These are phyloP conservation scores for Druon quercuslanigerum DNA, from an alignment of 1,140 invertebrate species.

Conservation along the genomic window DNA sequence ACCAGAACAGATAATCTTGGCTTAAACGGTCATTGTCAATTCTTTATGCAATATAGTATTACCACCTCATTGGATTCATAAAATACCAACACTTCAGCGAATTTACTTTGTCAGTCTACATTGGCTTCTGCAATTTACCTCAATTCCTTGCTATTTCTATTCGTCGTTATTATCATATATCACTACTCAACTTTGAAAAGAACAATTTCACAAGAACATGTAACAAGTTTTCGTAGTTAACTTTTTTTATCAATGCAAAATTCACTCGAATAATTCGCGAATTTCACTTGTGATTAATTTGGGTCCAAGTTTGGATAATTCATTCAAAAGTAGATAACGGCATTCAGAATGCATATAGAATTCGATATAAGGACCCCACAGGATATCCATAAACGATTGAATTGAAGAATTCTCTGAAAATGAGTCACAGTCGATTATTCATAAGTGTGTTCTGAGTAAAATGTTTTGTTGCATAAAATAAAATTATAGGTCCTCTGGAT, in stretches of 20 bases:
- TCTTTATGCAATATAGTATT: slow-evolving; percentile 8
- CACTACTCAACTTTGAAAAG: not conserved
- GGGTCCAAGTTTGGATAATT: not conserved
- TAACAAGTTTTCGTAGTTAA: not conserved
- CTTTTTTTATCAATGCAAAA: not conserved
- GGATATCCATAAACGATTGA: slow-evolving; percentile 15
- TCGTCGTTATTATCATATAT: not conserved
- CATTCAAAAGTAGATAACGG: slow-evolving; percentile 8
- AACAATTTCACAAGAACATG: not conserved
- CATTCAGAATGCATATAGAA: not conserved
- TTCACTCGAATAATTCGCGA: not conserved
- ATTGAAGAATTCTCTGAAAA: slow-evolving; percentile 22
- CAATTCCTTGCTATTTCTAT: not conserved
- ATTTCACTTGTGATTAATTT: not conserved
- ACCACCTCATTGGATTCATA: slow-evolving; percentile 8
- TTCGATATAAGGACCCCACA: slow-evolving; percentile 17
- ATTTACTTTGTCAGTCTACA: slow-evolving; percentile 7
- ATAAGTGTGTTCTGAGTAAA: too few relatives aligned
- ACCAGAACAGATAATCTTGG: slow-evolving; percentile 15
- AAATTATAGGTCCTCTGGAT: too few relatives aligned
- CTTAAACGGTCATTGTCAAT: slow-evolving; percentile 10
- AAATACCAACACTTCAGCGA: not conserved
- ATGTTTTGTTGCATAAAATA: too few relatives aligned
- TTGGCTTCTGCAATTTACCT: not conserved
- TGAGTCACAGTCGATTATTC: not conserved